Evolutionary conservation across 2,888 invertebrate species (phyloP).

Genomic region (Cremastobaeus sp.): DNA sequence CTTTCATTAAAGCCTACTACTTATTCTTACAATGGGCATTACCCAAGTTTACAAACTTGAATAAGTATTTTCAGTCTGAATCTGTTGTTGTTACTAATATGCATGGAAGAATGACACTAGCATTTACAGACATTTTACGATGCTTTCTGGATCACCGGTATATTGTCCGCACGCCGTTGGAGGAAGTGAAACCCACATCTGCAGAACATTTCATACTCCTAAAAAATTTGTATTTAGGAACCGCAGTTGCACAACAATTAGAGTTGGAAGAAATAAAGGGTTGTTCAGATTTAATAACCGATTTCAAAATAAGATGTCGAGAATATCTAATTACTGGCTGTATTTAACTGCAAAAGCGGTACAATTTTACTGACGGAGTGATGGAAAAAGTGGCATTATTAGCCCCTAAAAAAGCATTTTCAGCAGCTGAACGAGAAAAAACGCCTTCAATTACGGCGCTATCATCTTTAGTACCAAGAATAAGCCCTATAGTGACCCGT

Average conservation of each 20-base stretch:
- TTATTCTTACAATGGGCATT: constrained; percentile 39
- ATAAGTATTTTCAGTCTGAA: constrained; percentile 59
- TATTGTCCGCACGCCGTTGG: background rate
- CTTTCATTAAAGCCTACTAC: constrained; percentile 47
- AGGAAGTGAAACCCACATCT: background rate
- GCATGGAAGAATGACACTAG: constrained; percentile 36
- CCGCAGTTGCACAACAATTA: constrained; percentile 44
- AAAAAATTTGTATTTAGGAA: constrained; percentile 55
- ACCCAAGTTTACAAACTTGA: constrained; percentile 56
- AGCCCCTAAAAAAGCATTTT: constrained; percentile 23
- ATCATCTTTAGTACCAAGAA: constrained; percentile 5
- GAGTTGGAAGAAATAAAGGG: constrained; percentile 20
- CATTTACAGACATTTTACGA: constrained; percentile 51
- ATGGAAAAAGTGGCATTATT: constrained; percentile 33
- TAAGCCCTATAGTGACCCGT: constrained; percentile 17
- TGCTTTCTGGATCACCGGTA: constrained; percentile 25
- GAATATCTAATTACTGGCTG: constrained; percentile 56
- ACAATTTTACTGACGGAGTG: constrained; percentile 59
- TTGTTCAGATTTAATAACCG: constrained; percentile 17
- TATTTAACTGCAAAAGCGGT: constrained; percentile 57
- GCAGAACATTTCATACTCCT: background rate
- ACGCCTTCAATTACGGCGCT: constrained; percentile 11
- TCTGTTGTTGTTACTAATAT: constrained; percentile 39
- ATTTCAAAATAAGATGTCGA: constrained; percentile 52
- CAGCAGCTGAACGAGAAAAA: constrained; percentile 13